A percentile compares a stretch with the other conserved stretches of the same genome.
Conservation (phyloP, 2,888 invertebrate species). For the Osmoderma eremita region DNA sequence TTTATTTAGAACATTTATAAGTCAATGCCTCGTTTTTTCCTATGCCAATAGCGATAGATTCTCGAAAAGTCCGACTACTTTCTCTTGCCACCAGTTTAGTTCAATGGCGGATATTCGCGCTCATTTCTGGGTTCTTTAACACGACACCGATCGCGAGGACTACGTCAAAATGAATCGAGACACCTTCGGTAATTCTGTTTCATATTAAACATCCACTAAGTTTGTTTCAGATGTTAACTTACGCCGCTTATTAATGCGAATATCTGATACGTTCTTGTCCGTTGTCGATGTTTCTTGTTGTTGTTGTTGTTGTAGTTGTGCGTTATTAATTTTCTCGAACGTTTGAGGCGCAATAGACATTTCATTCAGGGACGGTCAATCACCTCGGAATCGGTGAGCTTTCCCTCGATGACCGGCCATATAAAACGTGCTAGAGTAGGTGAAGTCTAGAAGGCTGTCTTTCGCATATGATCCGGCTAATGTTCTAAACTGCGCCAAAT, state of each 20-base stretch:
- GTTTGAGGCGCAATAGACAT: constrained; percentile 22
- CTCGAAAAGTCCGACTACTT: constrained; percentile 61
- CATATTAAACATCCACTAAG: neutral
- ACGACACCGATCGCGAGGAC: neutral
- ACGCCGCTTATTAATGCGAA: no score
- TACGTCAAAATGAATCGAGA: no score
- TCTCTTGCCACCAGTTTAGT: constrained; percentile 53
- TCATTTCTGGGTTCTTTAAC: constrained; percentile 18
- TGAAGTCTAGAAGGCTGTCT: no score
- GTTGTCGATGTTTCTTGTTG: neutral
- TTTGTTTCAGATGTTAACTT: no score
- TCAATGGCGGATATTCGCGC: constrained; percentile 52
- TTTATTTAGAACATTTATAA: neutral
- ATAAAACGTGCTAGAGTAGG: no score
- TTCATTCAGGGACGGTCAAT: constrained; percentile 42
- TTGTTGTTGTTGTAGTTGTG: no score
- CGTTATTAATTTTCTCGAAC: constrained; percentile 33
- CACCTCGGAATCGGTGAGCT: constrained; percentile 34
- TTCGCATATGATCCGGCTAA: no score
- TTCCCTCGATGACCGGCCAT: constrained; percentile 18
- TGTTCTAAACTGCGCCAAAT: no score
- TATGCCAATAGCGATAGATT: constrained; percentile 54
- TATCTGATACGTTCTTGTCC: no score
- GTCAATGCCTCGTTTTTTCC: constrained; percentile 44
- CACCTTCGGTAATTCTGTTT: neutral